These are phyloP conservation scores for Goniozus legneri DNA, from an alignment of 1,140 invertebrate genomes.

Conservation along the genomic window DNA sequence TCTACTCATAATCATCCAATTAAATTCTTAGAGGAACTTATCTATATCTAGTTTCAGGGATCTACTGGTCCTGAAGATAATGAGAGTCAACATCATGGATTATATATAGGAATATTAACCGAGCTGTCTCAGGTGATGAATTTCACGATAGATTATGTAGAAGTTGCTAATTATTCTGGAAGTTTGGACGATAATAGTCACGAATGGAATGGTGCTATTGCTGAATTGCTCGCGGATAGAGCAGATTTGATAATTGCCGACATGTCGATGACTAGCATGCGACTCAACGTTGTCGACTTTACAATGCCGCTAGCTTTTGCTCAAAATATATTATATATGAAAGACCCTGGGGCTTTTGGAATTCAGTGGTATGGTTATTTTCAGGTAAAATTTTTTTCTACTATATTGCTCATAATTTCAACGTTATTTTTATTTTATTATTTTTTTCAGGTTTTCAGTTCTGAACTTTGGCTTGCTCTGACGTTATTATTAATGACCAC, in stretches of 20 bases:
- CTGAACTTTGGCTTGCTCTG: conserved; percentile 8
- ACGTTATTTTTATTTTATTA: not conserved
- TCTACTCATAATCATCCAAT: not conserved
- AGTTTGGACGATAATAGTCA: not conserved
- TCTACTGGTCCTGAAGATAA: not conserved
- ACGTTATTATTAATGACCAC: not conserved
- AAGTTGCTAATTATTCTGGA: not conserved
- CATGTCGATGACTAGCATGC: not conserved
- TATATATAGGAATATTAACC: not conserved
- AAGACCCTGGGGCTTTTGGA: not conserved
- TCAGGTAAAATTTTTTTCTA: not conserved
- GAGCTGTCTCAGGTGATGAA: not conserved
- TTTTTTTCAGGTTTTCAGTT: conserved; percentile 12
- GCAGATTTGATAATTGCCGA: not conserved
- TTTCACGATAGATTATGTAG: not conserved
- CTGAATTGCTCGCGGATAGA: not conserved
- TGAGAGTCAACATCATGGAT: not conserved
- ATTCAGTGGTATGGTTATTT: not conserved
- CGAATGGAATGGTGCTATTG: not conserved
- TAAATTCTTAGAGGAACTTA: not conserved
- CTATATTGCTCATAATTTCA: not conserved
- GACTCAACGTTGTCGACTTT: not conserved
- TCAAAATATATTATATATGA: not conserved
- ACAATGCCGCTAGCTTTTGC: not conserved
- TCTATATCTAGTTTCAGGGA: not conserved